These are phyloP conservation scores for Xenotilapia leptura DNA, from an alignment of 2,113 vertebrate genomes.

Conservation along the genomic window DNA sequence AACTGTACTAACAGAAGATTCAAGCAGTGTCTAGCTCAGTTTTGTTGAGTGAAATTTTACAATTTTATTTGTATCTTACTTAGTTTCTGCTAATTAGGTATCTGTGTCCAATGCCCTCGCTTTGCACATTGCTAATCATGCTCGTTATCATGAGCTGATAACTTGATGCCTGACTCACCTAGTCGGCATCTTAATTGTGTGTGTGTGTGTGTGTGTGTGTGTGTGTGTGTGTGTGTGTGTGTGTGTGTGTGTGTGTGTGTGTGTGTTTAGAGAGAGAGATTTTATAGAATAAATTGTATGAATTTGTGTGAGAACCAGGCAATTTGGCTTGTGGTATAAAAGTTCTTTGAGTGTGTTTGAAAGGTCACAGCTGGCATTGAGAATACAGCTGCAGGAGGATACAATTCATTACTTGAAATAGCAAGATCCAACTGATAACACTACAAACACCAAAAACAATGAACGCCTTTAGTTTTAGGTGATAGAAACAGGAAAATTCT, in stretches of 20 bases:
- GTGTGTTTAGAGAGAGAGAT: background rate
- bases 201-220: background rate
- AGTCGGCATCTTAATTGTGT: background rate
- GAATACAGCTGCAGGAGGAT: background rate
- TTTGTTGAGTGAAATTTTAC: background rate
- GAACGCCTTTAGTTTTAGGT: background rate
- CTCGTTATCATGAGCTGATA: background rate
- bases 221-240: background rate
- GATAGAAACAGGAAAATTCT: background rate
- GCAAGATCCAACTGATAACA: background rate
- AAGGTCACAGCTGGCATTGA: background rate
- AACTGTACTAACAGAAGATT: background rate
- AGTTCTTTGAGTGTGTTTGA: background rate
- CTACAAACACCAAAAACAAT: background rate
- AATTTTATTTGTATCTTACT: background rate
- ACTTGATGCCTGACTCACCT: background rate
- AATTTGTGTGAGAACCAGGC: background rate
- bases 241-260: background rate
- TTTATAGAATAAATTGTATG: background rate
- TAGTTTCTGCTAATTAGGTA: background rate
- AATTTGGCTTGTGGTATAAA: background rate
- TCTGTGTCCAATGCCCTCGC: background rate
- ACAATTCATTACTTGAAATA: background rate
- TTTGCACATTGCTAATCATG: background rate
- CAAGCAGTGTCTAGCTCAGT: background rate